Evolutionary conservation across 2,888 invertebrate genomes (phyloP).

Genomic region (Abrostola triplasia): DNA sequence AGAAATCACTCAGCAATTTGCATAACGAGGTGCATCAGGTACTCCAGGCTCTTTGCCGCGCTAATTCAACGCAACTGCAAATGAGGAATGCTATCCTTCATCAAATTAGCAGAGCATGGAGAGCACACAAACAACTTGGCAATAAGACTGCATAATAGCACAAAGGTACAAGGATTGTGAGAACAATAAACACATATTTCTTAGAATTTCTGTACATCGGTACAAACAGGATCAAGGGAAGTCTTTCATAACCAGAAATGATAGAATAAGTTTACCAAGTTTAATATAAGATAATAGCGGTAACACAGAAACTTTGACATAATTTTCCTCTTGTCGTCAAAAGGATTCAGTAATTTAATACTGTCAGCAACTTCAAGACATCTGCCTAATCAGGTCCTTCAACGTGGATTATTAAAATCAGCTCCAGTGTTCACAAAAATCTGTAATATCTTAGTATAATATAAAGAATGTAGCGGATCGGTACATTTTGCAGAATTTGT

Average conservation of each 20-base stretch:
- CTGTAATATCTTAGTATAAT: slow-evolving; percentile 20
- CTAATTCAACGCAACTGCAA: slow-evolving; percentile 55
- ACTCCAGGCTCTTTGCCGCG: slow-evolving; percentile 56
- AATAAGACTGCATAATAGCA: slow-evolving; percentile 15
- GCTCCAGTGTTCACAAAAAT: slow-evolving; percentile 31
- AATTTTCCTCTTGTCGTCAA: slow-evolving; percentile 4
- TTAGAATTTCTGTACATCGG: neutral
- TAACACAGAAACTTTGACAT: slow-evolving; percentile 14
- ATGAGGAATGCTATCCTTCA: slow-evolving; percentile 56
- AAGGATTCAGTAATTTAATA: slow-evolving; percentile 20
- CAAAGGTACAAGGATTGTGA: too few relatives aligned
- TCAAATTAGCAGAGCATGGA: slow-evolving; percentile 45
- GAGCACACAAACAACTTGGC: slow-evolving; percentile 10
- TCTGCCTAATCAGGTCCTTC: slow-evolving; percentile 18
- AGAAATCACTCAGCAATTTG: slow-evolving; percentile 64
- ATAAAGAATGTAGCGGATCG: slow-evolving; percentile 25
- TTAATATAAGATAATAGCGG: slow-evolving; percentile 1
- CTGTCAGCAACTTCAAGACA: slow-evolving; percentile 10
- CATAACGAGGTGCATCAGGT: slow-evolving; percentile 63
- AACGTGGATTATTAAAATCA: slow-evolving; percentile 38
- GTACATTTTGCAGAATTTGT: slow-evolving; percentile 51
- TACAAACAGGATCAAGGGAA: neutral
- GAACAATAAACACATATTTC: neutral
- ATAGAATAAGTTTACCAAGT: neutral
- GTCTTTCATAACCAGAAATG: neutral